phyloP scores from a whole-genome alignment of 2,113 vertebrate genomes.

The Cathartes aura region DNA sequence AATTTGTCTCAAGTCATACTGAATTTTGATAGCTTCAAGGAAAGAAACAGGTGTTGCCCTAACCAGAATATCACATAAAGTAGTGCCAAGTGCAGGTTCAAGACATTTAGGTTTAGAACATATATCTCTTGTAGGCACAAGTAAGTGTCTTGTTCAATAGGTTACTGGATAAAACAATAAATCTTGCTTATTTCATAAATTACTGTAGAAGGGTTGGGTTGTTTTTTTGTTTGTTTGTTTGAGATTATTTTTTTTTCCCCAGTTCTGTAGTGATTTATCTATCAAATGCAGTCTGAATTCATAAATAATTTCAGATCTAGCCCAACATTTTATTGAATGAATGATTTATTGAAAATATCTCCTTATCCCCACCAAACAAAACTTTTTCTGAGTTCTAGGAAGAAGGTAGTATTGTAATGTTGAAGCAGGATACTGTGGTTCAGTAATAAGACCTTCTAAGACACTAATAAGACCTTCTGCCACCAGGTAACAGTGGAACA shows the following conservation, averaged over 20 bases:
- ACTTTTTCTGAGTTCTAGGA: not conserved
- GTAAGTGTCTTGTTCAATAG: not conserved
- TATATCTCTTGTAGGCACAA: not conserved
- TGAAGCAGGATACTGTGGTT: not conserved
- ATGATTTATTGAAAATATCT: not conserved
- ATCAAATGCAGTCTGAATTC: not conserved
- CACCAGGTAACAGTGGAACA: not conserved
- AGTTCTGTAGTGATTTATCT: not conserved
- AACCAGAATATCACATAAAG: not conserved
- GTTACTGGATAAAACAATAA: not conserved
- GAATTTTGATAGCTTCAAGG: not conserved
- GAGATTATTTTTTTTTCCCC: not conserved
- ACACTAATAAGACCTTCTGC: not conserved
- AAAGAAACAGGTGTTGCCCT: rapidly evolving
- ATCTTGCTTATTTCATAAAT: not conserved
- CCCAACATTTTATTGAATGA: not conserved
- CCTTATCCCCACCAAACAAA: not conserved
- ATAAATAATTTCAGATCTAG: not conserved
- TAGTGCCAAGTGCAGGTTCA: not conserved
- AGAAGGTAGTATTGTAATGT: not conserved
- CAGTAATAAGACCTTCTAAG: not conserved
- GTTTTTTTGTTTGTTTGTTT: rapidly evolving
- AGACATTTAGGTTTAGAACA: not conserved
- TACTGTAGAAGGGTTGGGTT: not conserved
- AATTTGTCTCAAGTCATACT: not conserved